Conservation (phyloP, 2,888 invertebrate species). For the Lumbricus terrestris region DNA sequence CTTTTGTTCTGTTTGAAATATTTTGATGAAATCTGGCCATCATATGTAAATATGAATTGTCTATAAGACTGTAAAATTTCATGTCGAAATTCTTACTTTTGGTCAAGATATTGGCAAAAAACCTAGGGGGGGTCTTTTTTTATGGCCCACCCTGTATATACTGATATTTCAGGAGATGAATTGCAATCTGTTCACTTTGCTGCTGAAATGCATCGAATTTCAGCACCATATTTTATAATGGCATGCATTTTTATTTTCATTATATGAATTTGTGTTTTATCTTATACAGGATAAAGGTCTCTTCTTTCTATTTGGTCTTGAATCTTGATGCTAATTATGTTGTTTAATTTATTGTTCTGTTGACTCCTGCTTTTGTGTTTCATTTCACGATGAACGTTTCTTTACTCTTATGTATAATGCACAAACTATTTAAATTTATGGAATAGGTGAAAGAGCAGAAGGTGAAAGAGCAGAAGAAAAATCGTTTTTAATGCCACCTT, state of each 20-base stretch:
- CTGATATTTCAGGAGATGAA: background rate
- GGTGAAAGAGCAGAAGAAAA: too few species aligned
- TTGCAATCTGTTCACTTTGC: background rate
- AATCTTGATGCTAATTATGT: background rate
- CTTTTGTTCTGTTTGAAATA: too few species aligned
- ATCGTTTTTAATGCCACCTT: background rate
- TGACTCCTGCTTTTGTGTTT: background rate
- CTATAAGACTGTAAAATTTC: too few species aligned
- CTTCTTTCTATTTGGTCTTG: background rate
- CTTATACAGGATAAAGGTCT: background rate
- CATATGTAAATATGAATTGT: too few species aligned
- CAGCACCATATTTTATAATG: background rate
- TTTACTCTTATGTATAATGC: background rate
- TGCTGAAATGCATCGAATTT: background rate
- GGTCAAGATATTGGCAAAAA: too few species aligned
- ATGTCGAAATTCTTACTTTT: too few species aligned
- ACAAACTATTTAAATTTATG: background rate
- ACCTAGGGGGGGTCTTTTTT: too few species aligned
- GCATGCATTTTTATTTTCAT: background rate
- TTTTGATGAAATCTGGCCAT: too few species aligned
- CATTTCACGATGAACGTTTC: background rate
- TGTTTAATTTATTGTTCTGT: background rate
- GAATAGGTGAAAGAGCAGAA: background rate
- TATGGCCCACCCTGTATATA: too few species aligned
- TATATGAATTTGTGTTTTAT: background rate